These are phyloP conservation scores for Gila robusta DNA, from an alignment of 2,797 vertebrate species.

Conservation along the genomic window DNA sequence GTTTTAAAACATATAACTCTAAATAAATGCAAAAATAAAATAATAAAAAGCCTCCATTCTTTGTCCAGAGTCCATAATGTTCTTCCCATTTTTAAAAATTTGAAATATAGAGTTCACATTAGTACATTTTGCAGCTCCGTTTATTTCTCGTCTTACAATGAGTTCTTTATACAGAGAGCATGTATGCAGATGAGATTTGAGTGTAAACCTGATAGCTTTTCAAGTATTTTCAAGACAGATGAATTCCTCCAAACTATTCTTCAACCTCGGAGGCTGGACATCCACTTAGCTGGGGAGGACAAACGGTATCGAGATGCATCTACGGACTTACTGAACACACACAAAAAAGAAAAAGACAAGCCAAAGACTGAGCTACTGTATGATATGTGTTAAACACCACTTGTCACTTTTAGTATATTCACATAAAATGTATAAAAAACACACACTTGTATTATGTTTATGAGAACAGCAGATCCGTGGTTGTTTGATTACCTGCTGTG, in stretches of 20 bases:
- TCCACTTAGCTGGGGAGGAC: slow-evolving; percentile 46
- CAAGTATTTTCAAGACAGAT: background rate
- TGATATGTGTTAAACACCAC: background rate
- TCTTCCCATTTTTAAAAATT: background rate
- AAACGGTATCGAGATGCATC: slow-evolving; percentile 34
- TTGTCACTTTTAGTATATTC: background rate
- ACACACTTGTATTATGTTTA: background rate
- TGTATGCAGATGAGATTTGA: background rate
- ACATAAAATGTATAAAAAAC: background rate
- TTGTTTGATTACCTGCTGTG: slow-evolving; percentile 43
- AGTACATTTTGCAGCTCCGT: background rate
- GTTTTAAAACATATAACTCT: slow-evolving; percentile 25
- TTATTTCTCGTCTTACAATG: slow-evolving; percentile 3
- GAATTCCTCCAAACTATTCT: background rate
- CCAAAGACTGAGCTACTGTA: background rate
- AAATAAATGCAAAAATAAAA: slow-evolving; percentile 68
- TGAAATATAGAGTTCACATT: background rate
- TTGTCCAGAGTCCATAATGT: background rate
- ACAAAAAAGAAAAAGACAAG: background rate
- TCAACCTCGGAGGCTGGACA: slow-evolving; percentile 37
- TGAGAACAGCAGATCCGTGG: background rate
- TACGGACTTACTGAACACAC: slow-evolving; percentile 38
- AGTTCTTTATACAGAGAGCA: background rate
- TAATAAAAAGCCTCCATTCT: slow-evolving; percentile 44
- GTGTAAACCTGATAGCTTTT: slow-evolving; percentile 5